Conservation (phyloP, 2,113 vertebrate species). For the Hemicordylus capensis region DNA sequence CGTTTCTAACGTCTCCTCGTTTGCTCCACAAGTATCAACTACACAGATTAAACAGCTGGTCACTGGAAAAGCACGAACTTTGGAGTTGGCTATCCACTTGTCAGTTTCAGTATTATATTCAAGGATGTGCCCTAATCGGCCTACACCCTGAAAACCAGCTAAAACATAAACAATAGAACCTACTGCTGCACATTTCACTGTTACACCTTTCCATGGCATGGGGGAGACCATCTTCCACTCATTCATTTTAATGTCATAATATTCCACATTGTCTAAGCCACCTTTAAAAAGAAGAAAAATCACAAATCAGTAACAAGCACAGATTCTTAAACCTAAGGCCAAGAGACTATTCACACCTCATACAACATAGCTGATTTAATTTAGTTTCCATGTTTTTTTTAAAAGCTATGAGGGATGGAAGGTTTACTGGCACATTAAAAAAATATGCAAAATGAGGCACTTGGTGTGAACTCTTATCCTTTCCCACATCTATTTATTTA, state of each 20-base stretch:
- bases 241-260: slow-evolving; percentile 92
- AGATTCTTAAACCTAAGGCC: not conserved
- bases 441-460: too few species aligned
- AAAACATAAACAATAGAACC: slow-evolving; percentile 91
- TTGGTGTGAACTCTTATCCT: too few species aligned
- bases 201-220: slow-evolving; percentile 97
- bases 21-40: slow-evolving; percentile 95
- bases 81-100: slow-evolving; percentile 92
- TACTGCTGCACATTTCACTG: slow-evolving; percentile 95
- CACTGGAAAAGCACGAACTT: slow-evolving; percentile 95
- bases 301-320: not conserved
- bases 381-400: too few species aligned
- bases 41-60: slow-evolving; percentile 97
- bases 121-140: slow-evolving; percentile 91
- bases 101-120: slow-evolving; percentile 95
- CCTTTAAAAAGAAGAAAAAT: slow-evolving; percentile 77
- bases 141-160: slow-evolving; percentile 97
- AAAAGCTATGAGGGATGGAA: too few species aligned
- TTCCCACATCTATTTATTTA: too few species aligned
- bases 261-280: slow-evolving; percentile 94
- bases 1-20: slow-evolving; percentile 89
- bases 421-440: too few species aligned
- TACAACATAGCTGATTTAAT: not conserved
- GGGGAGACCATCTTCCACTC: slow-evolving; percentile 92
- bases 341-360: not conserved